phyloP scores from a whole-genome alignment of 2,797 vertebrate genomes.

The Distichodus sexfasciatus region DNA sequence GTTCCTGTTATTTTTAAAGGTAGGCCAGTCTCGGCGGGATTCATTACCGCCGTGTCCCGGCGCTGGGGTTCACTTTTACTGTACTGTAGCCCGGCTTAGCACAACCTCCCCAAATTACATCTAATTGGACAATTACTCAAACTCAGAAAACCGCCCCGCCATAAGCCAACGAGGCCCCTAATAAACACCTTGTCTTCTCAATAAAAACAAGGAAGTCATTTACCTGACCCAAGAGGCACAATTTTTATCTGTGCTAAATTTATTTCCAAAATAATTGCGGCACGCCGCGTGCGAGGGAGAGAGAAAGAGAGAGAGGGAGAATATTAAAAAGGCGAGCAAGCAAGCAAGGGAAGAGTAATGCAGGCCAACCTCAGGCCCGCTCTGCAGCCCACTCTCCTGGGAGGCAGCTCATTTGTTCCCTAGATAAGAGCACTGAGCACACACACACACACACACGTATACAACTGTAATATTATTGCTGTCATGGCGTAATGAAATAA shows the following conservation, averaged over 20 bases:
- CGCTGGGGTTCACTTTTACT: constrained; percentile 86
- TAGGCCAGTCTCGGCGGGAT: constrained; percentile 93
- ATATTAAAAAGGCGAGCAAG: constrained; percentile 86
- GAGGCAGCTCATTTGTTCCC: constrained; percentile 80
- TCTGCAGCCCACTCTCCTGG: constrained; percentile 84
- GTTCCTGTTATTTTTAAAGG: constrained; percentile 77
- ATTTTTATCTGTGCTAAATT: constrained; percentile 94
- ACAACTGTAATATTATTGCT: constrained; percentile 78
- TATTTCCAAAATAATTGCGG: constrained; percentile 98
- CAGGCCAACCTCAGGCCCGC: constrained; percentile 80
- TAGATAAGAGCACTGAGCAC: constrained; percentile 72
- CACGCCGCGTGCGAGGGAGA: no score
- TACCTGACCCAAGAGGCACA: constrained; percentile 96
- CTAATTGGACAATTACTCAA: constrained; percentile 99
- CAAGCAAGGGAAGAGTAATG: constrained; percentile 79
- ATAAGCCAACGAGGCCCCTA: constrained; percentile 96
- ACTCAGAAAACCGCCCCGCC: constrained; percentile 92
- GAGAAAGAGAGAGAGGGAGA: constrained; percentile 88
- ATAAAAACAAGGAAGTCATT: constrained; percentile 98
- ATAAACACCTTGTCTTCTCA: constrained; percentile 99
- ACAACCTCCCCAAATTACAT: constrained; percentile 95
- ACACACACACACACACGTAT: constrained; percentile 23
- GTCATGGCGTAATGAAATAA: constrained; percentile 81
- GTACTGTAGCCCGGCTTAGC: constrained; percentile 89
- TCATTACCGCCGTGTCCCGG: constrained; percentile 95